Percentiles rank a stretch among this genome's conserved stretches.
These are phyloP conservation scores for Hirundichthys speculiger DNA, from an alignment of 2,113 vertebrate genomes.

Conservation along the genomic window DNA sequence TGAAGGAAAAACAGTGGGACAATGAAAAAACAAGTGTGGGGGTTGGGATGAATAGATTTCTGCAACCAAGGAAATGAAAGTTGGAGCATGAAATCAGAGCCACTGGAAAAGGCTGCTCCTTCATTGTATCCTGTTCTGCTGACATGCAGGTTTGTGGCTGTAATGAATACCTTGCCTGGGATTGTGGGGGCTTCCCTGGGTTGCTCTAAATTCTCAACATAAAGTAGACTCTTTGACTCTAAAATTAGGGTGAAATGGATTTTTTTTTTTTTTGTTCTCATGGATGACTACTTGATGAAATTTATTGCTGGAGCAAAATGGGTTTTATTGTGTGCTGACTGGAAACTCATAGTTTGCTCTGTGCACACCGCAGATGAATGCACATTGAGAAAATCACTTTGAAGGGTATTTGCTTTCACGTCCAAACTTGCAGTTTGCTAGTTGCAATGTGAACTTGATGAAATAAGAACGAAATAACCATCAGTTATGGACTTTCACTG, in stretches of 20 bases:
- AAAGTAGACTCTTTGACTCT: constrained; percentile 38
- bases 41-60: constrained; percentile 26
- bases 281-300: constrained; percentile 40
- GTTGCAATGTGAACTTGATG: background rate
- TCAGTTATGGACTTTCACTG: too few species aligned
- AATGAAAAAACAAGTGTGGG: constrained; percentile 51
- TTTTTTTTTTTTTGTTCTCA: constrained; percentile 14
- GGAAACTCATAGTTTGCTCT: constrained; percentile 37
- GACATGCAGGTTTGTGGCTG: constrained; percentile 60
- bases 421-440: constrained; percentile 26
- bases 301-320: constrained; percentile 50
- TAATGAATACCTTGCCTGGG: constrained; percentile 62
- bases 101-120: constrained; percentile 42
- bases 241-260: constrained; percentile 21
- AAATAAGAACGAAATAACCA: constrained; percentile 21
- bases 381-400: constrained; percentile 32
- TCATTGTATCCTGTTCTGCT: constrained; percentile 62
- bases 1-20: constrained; percentile 35
- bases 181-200: constrained; percentile 47
- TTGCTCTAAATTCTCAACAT: constrained; percentile 54
- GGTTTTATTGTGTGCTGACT: constrained; percentile 28
- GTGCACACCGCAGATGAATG: constrained; percentile 9
- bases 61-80: constrained; percentile 36
- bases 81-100: constrained; percentile 61
- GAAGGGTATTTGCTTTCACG: constrained; percentile 37